Evolutionary conservation across 1,140 invertebrate genomes (phyloP), one percentile per base, ranked within the genome.

Genomic region (Mercenaria mercenaria): DNA sequence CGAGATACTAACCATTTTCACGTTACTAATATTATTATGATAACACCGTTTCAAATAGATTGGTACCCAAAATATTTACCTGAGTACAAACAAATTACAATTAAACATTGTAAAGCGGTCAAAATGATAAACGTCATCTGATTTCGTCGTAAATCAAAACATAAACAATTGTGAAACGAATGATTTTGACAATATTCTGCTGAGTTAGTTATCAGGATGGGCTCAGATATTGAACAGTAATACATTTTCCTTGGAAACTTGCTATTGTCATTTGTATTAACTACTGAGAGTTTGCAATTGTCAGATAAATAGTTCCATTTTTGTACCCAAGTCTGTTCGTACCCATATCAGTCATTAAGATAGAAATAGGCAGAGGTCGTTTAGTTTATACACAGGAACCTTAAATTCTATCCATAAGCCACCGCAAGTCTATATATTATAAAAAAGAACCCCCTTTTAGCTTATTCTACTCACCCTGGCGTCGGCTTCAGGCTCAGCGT

Each of bases 91-190:
- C n/a, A 34, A 32, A 37, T 29, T 67, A 37, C 29, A 67, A 26
- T 15, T 6, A 47, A 47, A 47, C 6, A 8, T 8, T 47, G 43
- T 47, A 15, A 47, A 47, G 43, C 59, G 11, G 59, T 64, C 59
- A 2, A 39, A 6, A 15, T 39, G n/a, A 10, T 39, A 39, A 72
- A 72, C 67, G 67, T 72, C 67, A 72, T 41, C 67, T 37, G 67
- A 10, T 72, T 72, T 72, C 67, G 67, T 72, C 67, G 67, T 72
- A 72, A 72, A 39, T 72, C 34, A 72, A 72, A 72, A 72, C 29
- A 72, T 39, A 72, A 39, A 72, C 59, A 64, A 15, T n/a, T n/a
- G n/a, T n/a, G n/a, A n/a, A n/a, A n/a, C n/a, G n/a, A n/a, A n/a
- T n/a, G n/a, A n/a, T n/a, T n/a, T n/a, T n/a, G n/a, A n/a, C n/a